phyloP scores from a whole-genome alignment of 1,140 invertebrate genomes.

The Dendroctonus ponderosae region DNA sequence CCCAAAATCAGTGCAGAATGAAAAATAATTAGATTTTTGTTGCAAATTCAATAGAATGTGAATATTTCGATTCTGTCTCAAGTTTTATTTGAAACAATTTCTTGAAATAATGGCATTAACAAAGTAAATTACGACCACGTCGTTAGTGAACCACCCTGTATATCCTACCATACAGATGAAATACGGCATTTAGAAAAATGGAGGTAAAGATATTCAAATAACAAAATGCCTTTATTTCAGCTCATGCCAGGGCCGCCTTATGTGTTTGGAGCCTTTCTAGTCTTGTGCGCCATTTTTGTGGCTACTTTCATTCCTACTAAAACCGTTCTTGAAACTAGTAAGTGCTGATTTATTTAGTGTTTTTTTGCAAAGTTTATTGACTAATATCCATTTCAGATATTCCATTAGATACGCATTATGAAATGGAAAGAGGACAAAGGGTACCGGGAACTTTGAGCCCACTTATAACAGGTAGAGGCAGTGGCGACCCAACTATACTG shows the following conservation, averaged over 20 bases:
- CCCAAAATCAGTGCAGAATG: too few species aligned
- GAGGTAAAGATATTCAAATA: slow-evolving; percentile 6
- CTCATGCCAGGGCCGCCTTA: slow-evolving; percentile 99
- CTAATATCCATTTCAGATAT: slow-evolving; percentile 54
- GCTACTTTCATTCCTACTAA: slow-evolving; percentile 49
- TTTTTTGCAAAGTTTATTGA: slow-evolving; percentile 16
- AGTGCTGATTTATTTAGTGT: slow-evolving; percentile 17
- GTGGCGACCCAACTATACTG: slow-evolving; percentile 46
- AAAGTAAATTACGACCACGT: too few species aligned
- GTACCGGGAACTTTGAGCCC: slow-evolving; percentile 75
- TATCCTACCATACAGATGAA: not conserved
- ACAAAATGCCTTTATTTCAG: slow-evolving; percentile 38
- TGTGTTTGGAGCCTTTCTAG: slow-evolving; percentile 95
- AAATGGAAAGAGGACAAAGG: slow-evolving; percentile 70
- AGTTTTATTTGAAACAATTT: too few species aligned
- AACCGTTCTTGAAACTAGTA: slow-evolving; percentile 43
- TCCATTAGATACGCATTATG: slow-evolving; percentile 74
- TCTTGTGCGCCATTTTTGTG: slow-evolving; percentile 75
- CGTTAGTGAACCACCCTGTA: too few species aligned
- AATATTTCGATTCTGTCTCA: too few species aligned
- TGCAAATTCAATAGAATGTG: too few species aligned
- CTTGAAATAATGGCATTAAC: too few species aligned
- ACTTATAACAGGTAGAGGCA: slow-evolving; percentile 65
- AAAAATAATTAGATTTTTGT: too few species aligned
- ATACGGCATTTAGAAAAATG: not conserved